Percentiles rank a stretch among this genome's conserved stretches.
phyloP scores from a whole-genome alignment of 2,888 invertebrate species.

The Pterostichus niger region DNA sequence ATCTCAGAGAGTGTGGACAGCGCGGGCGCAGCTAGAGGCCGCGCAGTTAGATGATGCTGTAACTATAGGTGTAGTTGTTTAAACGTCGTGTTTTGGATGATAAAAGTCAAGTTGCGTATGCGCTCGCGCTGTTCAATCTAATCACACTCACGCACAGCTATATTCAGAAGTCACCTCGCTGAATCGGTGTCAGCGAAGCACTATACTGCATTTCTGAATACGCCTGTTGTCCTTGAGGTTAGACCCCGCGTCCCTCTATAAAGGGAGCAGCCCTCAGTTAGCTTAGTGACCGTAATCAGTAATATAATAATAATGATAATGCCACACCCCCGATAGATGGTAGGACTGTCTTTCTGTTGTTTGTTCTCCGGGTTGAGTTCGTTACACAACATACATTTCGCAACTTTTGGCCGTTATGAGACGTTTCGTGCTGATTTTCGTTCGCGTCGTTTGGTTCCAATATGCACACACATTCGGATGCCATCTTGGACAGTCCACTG shows the following conservation, averaged over 20 bases:
- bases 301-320: slow-evolving; percentile 67
- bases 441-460: slow-evolving; percentile 75
- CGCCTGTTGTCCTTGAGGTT: slow-evolving; percentile 78
- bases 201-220: slow-evolving; percentile 76
- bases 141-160: slow-evolving; percentile 32
- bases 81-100: too few relatives aligned
- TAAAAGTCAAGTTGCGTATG: not conserved
- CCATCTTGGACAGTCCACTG: slow-evolving; percentile 71
- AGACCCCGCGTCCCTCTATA: slow-evolving; percentile 72
- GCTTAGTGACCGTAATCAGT: slow-evolving; percentile 67
- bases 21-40: slow-evolving; percentile 35
- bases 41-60: not conserved
- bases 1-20: slow-evolving; percentile 58
- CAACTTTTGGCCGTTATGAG: slow-evolving; percentile 75
- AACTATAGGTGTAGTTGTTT: too few relatives aligned
- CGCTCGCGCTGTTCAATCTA: slow-evolving; percentile 7
- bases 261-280: slow-evolving; percentile 65
- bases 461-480: slow-evolving; percentile 78
- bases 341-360: slow-evolving; percentile 68
- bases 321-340: slow-evolving; percentile 68
- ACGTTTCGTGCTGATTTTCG: slow-evolving; percentile 70
- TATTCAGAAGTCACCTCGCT: slow-evolving; percentile 62
- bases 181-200: slow-evolving; percentile 56
- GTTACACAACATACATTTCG: slow-evolving; percentile 68
- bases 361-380: slow-evolving; percentile 70